Conservation (phyloP, 2,113 vertebrate genomes). For the Mesembrinibis cayennensis region DNA sequence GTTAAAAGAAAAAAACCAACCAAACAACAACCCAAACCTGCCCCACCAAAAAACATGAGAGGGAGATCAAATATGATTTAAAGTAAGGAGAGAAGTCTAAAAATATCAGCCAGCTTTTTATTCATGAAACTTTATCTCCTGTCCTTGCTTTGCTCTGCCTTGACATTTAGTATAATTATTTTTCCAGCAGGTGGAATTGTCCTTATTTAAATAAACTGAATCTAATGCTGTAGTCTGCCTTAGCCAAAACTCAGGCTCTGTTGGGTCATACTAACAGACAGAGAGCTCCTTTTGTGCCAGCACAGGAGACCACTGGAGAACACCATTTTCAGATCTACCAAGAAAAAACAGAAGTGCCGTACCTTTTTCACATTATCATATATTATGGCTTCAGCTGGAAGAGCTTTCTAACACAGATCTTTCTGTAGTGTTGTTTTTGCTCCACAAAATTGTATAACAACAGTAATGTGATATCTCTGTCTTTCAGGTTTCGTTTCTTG, state of each 20-base stretch:
- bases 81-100: conserved; percentile 35
- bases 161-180: conserved; percentile 64
- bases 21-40: background rate
- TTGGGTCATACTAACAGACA: background rate
- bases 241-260: background rate
- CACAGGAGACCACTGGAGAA: background rate
- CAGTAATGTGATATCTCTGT: conserved; percentile 35
- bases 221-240: background rate
- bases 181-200: conserved; percentile 67
- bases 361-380: conserved; percentile 3
- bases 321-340: background rate
- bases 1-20: background rate
- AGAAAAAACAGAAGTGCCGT: background rate
- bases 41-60: background rate
- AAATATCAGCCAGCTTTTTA: conserved; percentile 56
- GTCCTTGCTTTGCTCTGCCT: conserved; percentile 60
- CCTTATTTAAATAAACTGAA: conserved; percentile 46
- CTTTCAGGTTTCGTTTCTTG: conserved; percentile 65
- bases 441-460: background rate
- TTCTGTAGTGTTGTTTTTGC: background rate
- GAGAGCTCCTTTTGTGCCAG: background rate
- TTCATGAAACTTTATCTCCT: conserved; percentile 44
- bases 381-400: background rate
- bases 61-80: background rate
- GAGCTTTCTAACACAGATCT: background rate